Evolutionary conservation across 2,113 vertebrate species (phyloP), one percentile per base, ranked within the genome.

Genomic region (Cheilinus undulatus): DNA sequence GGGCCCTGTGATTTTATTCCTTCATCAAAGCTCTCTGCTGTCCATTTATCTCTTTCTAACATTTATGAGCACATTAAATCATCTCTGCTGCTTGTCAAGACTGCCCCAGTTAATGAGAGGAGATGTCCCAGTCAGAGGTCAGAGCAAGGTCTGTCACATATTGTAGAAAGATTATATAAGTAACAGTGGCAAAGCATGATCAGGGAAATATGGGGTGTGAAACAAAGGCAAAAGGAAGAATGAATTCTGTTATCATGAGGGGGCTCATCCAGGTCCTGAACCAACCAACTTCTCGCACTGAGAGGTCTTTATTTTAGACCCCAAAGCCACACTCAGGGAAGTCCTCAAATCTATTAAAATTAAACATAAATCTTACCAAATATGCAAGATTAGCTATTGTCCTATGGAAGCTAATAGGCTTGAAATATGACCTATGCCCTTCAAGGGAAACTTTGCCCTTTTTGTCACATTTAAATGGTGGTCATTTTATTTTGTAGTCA

Each of bases 81-180:
- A 58, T 56, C 32, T 54, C 17, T 48, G 3, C 13, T 9, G 12
- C 12, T 57, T 68, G 28, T 54, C 26, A 26, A 34, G 9, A 74
- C 53, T 54, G 27, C 7, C 49, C 13, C 38, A 19, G n/a, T 64
- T 53, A 38, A 69, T 61, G 42, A 46, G 32, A 23, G 48, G n/a
- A 52, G 56, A 42, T 42, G 40, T 19, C 40, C 40, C 15, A 42
- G 40, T 17, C 11, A 1, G 4, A 42, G 38, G 23, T 34, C 57
- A 63, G 45, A 2, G 15, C 27, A 15, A 73, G 11, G 20, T 22
- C 10, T 14, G 22, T 7, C 23, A 52, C 58, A 45, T 64, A 42
- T 10, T 43, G 23, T 26, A 6, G 9, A 53, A 59, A 61, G 28
- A n/a, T 49, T 27, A 26, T 17, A 28, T 4, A 19, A 42, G 40